phyloP scores from a whole-genome alignment of 2,797 vertebrate genomes.

The Paramormyrops hopkinsi region DNA sequence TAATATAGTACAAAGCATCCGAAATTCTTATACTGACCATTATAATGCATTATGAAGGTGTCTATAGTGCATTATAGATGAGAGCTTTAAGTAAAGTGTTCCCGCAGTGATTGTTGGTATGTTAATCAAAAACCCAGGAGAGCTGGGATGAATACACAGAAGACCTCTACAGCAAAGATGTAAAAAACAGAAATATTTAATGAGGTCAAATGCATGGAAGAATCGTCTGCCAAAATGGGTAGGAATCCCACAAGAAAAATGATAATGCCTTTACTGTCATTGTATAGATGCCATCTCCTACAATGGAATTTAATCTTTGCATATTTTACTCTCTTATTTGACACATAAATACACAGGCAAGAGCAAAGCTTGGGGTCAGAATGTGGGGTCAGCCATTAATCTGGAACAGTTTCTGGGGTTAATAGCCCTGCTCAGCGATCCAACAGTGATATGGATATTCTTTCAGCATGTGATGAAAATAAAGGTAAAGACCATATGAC shows the following conservation, averaged over 20 bases:
- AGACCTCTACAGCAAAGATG: neutral
- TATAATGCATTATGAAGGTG: neutral
- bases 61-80: neutral
- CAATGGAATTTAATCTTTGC: neutral
- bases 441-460: neutral
- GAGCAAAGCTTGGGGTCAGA: neutral
- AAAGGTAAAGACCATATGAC: neutral
- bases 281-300: neutral
- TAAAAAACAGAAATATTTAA: neutral
- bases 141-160: neutral
- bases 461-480: neutral
- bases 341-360: neutral
- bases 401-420: neutral
- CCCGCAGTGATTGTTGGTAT: neutral
- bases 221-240: neutral
- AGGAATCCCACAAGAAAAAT: neutral
- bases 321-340: neutral
- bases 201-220: neutral
- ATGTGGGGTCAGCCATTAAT: neutral
- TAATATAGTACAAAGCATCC: neutral
- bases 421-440: neutral
- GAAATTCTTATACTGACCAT: neutral
- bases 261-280: neutral
- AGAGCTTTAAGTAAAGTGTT: neutral
- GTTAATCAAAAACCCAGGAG: neutral